Evolutionary conservation across 2,888 invertebrate genomes (phyloP).

Genomic region (Luperina nickerlii): DNA sequence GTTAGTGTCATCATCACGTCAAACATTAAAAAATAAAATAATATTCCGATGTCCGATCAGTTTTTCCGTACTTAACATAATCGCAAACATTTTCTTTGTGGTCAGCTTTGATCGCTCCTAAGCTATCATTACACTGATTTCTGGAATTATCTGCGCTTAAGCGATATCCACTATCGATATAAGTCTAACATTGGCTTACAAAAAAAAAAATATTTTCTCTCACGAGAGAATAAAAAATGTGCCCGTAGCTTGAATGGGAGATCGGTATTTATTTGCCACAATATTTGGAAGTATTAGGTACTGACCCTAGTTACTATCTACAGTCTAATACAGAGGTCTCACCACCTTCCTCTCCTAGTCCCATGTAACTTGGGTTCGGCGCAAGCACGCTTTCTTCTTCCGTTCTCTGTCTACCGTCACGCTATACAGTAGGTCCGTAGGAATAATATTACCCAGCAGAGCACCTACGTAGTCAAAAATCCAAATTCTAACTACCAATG

Average conservation of each 20-base stretch:
- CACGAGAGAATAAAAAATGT: not conserved
- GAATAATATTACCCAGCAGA: not conserved
- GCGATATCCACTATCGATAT: slow-evolving; percentile 53
- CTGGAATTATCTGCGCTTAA: slow-evolving; percentile 60
- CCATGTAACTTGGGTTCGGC: not conserved
- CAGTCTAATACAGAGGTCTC: not conserved
- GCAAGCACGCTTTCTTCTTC: not conserved
- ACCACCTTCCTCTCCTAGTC: not conserved
- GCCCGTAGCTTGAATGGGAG: not conserved
- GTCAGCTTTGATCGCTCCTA: slow-evolving; percentile 65
- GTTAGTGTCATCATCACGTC: slow-evolving; percentile 64
- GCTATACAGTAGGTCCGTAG: not conserved
- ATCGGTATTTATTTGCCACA: not conserved
- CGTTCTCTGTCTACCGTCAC: not conserved
- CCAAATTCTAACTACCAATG: not conserved
- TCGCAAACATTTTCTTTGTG: slow-evolving; percentile 70
- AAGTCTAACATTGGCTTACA: slow-evolving; percentile 44
- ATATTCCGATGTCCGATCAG: slow-evolving; percentile 58
- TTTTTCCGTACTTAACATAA: slow-evolving; percentile 64
- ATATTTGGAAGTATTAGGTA: not conserved
- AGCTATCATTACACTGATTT: slow-evolving; percentile 67
- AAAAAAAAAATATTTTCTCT: slow-evolving; percentile 46
- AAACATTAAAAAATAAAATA: slow-evolving; percentile 69
- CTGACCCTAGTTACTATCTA: not conserved
- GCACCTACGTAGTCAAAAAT: not conserved